Base-by-base conservation (phyloP, 2,888 invertebrate species). In the Drosophila kuntzei region DNA sequence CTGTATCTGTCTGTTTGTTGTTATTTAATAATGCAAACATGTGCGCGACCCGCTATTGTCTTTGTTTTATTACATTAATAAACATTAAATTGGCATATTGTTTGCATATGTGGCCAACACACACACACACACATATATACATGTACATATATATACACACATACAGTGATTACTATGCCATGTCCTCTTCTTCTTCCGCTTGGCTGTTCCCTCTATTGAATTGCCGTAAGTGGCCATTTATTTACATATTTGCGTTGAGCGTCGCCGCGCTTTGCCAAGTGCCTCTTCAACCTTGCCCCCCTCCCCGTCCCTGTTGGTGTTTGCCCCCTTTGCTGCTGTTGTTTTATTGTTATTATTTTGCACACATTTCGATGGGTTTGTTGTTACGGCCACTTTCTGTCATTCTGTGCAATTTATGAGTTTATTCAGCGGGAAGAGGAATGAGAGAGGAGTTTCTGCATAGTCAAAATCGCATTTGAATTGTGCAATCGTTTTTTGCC, bases 171-270 rank as follows among this genome's bases (percentile, higher is more conserved):
- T 25, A 25, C 46, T 47, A 32, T 47, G 51, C 27, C 34, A 20
- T 47, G 34, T 18, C 18, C 43, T 37, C 49, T 34, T 46, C 29
- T 50, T 41, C 64, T 53, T 46, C 36, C 36, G 34, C 32, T 37
- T 43, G 32, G 14, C 32, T 64, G 34, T 55, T 9, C 29, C 53
- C 65, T 41, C 72, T 69, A 81, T 87, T 87, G 80, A 85, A 77
- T 82, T 73, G 76, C 89, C 86, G 67, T 76, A 89, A 86, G 89
- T 89, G 85, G 83, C 85, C 83, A 85, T 87, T 86, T 86, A 86
- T 86, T 89, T 89, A 63, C 89, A 85, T 89, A 89, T 85, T 85
- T 82, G 70, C 77, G 69, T 78, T 67, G 85, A 87, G 80, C 86
- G 83, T 58, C 71, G 64, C 47, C 66, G 58, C 60, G 57, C 62